phyloP scores from a whole-genome alignment of 2,797 vertebrate species.

The Tiaroga cobitis region DNA sequence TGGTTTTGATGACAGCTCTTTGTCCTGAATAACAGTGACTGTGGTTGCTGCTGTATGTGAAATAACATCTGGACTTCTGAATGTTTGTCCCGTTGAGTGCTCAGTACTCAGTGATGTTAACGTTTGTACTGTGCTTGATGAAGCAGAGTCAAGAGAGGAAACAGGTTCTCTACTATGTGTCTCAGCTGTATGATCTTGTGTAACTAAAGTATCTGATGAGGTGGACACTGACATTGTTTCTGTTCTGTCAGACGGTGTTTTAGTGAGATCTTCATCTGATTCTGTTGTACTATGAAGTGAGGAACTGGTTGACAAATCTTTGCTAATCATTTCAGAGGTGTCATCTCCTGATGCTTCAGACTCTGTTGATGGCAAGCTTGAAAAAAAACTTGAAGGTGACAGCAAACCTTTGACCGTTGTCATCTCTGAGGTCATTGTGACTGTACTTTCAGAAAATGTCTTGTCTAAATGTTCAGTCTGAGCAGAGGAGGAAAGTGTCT shows the following conservation, averaged over 20 bases:
- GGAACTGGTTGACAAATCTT: background rate
- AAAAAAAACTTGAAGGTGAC: too few species aligned
- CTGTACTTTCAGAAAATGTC: background rate
- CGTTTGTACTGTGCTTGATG: too few species aligned
- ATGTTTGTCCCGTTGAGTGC: background rate
- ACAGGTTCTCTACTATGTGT: background rate
- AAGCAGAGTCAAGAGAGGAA: background rate
- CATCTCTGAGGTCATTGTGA: too few species aligned
- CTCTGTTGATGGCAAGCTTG: background rate
- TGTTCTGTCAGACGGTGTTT: background rate
- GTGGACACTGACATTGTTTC: background rate
- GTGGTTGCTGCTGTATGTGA: background rate
- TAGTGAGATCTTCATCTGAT: background rate
- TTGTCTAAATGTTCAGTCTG: background rate
- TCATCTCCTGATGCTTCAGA: slow-evolving; percentile 48
- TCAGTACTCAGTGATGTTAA: background rate
- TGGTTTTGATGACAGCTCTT: background rate
- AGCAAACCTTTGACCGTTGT: background rate
- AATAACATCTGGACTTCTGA: background rate
- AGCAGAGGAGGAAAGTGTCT: background rate
- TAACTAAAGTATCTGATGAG: background rate
- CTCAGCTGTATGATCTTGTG: background rate
- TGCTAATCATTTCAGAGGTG: background rate
- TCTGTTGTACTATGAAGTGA: background rate
- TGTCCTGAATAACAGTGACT: too few species aligned